Evolutionary conservation across 2,113 vertebrate genomes (phyloP), one percentile per base, ranked within the genome.

Genomic region (Empidonax traillii): DNA sequence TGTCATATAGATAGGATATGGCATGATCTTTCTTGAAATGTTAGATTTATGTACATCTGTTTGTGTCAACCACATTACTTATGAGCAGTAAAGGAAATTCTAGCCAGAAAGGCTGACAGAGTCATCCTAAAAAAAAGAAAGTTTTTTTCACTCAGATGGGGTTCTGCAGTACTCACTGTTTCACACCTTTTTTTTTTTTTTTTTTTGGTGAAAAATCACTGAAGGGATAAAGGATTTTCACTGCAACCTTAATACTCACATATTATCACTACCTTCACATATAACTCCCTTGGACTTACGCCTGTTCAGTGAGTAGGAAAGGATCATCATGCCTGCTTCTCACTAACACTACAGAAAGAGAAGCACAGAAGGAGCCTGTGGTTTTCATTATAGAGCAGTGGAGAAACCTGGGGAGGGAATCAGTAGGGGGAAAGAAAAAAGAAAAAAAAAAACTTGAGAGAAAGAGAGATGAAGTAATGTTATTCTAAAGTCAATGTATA

Each of bases 41-140:
- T 87, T 95, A 96, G 93, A 93, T 91, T 94, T 93, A 93, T 67
- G 85, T 94, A 96, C 89, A 96, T 93, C 88, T 94, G 94, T 96
- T 96, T 91, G 84, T 90, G 72, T 94, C 89, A 97, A 79, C 85
- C 62, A 92, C 91, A 94, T 93, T 90, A 87, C 81, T 91, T 87
- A 59, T 4, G 68, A 83, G 85, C 46, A 94, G 22, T 43, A 62
- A 95, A 86, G 62, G 39, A 93, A 85, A 87, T 85, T 80, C 87
- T 59, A 94, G 87, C 77, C 87, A 85, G 49, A 93, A 87, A 69
- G 47, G 41, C 76, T 85, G 72, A 87, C 68, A 65, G 5, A 47
- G 51, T 56, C 76, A 79, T 58, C 37, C 56, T 47, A 15, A 10
- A 67, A 59, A 85, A 44, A 72, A 41, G 37, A 46, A 52, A 7